Conservation (phyloP, 2,113 vertebrate genomes). For the Oryzias celebensis region DNA sequence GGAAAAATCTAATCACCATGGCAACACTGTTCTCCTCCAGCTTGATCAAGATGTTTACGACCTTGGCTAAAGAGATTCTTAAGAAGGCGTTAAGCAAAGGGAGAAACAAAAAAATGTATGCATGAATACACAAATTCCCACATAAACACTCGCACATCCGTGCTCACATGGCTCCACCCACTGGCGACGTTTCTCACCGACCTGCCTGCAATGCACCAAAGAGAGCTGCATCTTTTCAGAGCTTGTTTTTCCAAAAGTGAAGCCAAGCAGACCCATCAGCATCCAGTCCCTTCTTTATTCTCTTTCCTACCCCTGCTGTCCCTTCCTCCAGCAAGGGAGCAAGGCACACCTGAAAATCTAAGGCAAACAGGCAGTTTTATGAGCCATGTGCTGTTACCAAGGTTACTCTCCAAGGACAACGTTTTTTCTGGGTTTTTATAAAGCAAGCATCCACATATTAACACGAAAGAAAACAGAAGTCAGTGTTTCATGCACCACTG, state of each 20-base stretch:
- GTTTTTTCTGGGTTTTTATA: conserved; percentile 10
- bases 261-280: conserved; percentile 38
- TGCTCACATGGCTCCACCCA: conserved; percentile 47
- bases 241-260: conserved; percentile 25
- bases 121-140: conserved; percentile 32
- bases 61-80: conserved; percentile 8
- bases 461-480: neutral
- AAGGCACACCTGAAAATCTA: neutral
- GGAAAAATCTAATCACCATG: conserved; percentile 13
- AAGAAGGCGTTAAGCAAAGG: neutral
- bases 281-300: conserved; percentile 32
- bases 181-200: conserved; percentile 46
- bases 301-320: neutral
- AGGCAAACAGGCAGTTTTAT: neutral
- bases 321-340: neutral
- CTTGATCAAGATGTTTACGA: conserved; percentile 27
- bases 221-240: conserved; percentile 57
- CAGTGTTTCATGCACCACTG: conserved; percentile 32
- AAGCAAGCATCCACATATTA: neutral
- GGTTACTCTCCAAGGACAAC: conserved; percentile 31
- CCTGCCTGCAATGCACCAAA: conserved; percentile 77
- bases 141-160: conserved; percentile 17
- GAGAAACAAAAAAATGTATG: conserved; percentile 22
- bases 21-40: conserved; percentile 16
- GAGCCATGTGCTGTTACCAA: conserved; percentile 6